Percentiles rank a stretch among this genome's conserved stretches.
Conservation (phyloP, 1,140 invertebrate species). For the Pseudobourletiella spinata region DNA sequence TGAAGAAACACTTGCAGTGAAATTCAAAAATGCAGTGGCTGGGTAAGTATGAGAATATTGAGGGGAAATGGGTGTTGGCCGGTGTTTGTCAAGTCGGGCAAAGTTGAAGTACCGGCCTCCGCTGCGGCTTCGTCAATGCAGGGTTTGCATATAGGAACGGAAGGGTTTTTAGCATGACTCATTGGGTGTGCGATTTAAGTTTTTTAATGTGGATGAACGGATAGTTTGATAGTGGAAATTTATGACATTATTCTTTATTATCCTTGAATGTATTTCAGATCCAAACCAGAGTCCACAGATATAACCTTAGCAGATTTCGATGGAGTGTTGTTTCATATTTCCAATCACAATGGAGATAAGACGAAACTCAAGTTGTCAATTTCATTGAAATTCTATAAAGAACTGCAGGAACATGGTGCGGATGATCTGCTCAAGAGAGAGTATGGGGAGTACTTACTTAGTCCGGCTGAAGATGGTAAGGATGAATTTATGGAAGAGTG, state of each 20-base stretch:
- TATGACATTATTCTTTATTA: too few relatives aligned
- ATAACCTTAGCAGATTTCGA: constrained; percentile 95
- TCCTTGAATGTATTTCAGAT: too few relatives aligned
- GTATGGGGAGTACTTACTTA: constrained; percentile 68
- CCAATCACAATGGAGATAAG: constrained; percentile 92
- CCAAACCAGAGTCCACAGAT: constrained; percentile 90
- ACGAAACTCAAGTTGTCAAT: constrained; percentile 85
- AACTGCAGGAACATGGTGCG: constrained; percentile 94
- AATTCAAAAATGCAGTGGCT: constrained; percentile 88
- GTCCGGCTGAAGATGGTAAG: constrained; percentile 72
- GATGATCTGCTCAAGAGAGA: constrained; percentile 89
- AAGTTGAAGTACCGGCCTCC: too few relatives aligned
- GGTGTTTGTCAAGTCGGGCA: too few relatives aligned
- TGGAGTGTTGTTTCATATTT: constrained; percentile 96
- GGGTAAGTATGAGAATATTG: constrained; percentile 68
- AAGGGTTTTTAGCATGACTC: too few relatives aligned
- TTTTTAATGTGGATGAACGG: too few relatives aligned
- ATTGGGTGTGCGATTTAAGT: too few relatives aligned
- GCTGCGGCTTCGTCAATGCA: too few relatives aligned
- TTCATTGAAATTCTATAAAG: constrained; percentile 54
- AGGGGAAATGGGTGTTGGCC: too few relatives aligned
- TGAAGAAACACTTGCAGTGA: constrained; percentile 86
- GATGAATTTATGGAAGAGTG: constrained; percentile 4
- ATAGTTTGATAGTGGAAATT: too few relatives aligned
- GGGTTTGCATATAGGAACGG: too few relatives aligned